Evolutionary conservation across 1,140 invertebrate species (phyloP).

Genomic region (Drosophila mojavensis): DNA sequence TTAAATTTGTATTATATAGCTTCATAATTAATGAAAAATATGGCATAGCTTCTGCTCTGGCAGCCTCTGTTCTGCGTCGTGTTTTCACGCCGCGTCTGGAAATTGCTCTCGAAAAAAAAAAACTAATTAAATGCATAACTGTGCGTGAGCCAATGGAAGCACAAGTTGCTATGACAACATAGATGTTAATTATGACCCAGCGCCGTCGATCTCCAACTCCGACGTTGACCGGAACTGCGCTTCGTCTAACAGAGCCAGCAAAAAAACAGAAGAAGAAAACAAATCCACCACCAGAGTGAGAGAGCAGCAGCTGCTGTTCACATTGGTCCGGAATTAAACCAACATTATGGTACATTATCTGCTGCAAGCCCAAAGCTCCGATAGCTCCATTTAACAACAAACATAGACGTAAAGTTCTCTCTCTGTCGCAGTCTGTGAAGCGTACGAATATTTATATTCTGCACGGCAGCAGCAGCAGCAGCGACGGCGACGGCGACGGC

Average conservation of each 20-base stretch:
- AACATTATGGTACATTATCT: constrained; percentile 73
- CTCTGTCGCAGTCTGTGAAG: constrained; percentile 30
- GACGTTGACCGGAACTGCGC: constrained; percentile 70
- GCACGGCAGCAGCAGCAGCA: background rate
- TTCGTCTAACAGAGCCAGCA: constrained; percentile 51
- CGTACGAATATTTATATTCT: constrained; percentile 58
- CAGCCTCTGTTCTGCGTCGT: constrained; percentile 15
- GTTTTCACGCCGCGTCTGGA: constrained; percentile 23
- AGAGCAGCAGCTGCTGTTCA: constrained; percentile 9
- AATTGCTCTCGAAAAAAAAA: constrained; percentile 43
- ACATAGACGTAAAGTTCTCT: background rate
- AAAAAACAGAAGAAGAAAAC: constrained; percentile 3
- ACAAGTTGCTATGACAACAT: constrained; percentile 38
- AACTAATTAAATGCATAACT: constrained; percentile 73
- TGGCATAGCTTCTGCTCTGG: constrained; percentile 12
- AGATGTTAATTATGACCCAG: constrained; percentile 57
- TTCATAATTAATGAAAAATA: constrained; percentile 62
- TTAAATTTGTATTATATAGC: constrained; percentile 60
- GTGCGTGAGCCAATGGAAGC: constrained; percentile 11
- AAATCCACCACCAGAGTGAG: constrained; percentile 28
- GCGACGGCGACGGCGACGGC: no score
- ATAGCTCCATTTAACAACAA: constrained; percentile 55
- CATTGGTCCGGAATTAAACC: constrained; percentile 58
- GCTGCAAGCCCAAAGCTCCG: constrained; percentile 45
- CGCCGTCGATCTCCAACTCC: constrained; percentile 35